Base-by-base conservation (phyloP, 2,113 vertebrate species). In the Actenoides lindsayi region DNA sequence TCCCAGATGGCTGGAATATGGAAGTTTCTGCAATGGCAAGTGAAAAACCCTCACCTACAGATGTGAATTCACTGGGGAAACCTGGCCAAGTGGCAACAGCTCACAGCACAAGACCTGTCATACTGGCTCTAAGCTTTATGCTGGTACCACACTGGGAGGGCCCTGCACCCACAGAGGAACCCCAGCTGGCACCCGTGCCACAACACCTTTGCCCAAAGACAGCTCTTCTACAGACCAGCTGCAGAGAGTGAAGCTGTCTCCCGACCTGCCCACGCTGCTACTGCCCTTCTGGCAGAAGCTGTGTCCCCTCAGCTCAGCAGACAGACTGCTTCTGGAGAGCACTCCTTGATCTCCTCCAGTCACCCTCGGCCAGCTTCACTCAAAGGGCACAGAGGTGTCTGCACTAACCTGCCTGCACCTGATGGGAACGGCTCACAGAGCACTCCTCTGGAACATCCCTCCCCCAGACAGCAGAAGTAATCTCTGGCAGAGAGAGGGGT, bases 201-300 rank as follows among this genome's bases (percentile, higher is more conserved):
- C 39, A 41, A 37, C 0, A 0, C 31, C 50, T 46, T 3, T 33
- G 30, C 53, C 68, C 30, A 57, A 48, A 37, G 20, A n/a, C 6
- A 10, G 8, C 9, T 33, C 71, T 78, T 59, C 51, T 39, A 27
- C 31, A 48, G 73, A 54, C 13, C 88, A 59, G 63, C 81, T 67
- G 84, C 35, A 30, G n/a, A 37, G 37, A 27, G 39, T 79, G 1
- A 42, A 73, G 79, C 7, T 0, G 1, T 41, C 31, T 65, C 35
- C 21, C 41, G 39, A 17, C 57, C 71, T 41, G 46, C 5, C 1
- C 0, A 50, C 60, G 6, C 44, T 14, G 12, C 13, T 27, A 51
- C 2, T 46, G 65, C 51, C 39, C 68, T 92, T 59, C 92, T n/a
- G 57, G 25, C 37, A 76, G 57, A n/a, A 19, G 46, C 11, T 42